Evolutionary conservation across 2,888 invertebrate genomes (phyloP).

Genomic region (Schizaphis graminum): DNA sequence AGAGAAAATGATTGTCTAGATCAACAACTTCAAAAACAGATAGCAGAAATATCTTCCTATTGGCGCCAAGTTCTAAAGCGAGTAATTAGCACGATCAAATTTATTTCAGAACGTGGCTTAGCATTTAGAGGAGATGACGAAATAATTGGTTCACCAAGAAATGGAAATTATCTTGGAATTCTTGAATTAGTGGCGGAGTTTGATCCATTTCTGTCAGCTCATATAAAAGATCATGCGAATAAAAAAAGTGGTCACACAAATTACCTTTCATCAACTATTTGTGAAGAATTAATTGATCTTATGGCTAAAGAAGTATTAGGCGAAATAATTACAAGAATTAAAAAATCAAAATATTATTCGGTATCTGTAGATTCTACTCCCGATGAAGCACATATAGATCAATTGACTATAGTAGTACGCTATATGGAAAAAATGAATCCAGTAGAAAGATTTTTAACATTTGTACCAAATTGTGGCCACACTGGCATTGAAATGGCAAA

Average conservation of each 20-base stretch:
- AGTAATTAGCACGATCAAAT: constrained; percentile 7
- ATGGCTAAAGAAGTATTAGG: constrained; percentile 23
- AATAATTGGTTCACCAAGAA: constrained; percentile 32
- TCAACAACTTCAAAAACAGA: constrained; percentile 24
- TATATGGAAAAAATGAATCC: constrained; percentile 19
- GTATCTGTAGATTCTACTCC: constrained; percentile 50
- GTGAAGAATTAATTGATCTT: constrained; percentile 43
- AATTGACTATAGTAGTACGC: constrained; percentile 50
- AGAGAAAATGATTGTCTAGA: constrained; percentile 27
- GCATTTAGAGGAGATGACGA: constrained; percentile 22
- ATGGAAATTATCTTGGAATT: constrained; percentile 66
- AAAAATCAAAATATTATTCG: constrained; percentile 51
- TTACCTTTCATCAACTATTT: constrained; percentile 55
- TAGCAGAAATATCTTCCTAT: constrained; percentile 22
- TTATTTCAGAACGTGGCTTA: constrained; percentile 26
- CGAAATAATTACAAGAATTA: constrained; percentile 44
- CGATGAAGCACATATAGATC: constrained; percentile 44
- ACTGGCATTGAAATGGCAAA: constrained; percentile 66
- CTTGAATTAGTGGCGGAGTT: constrained; percentile 66
- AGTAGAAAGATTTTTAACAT: constrained; percentile 57
- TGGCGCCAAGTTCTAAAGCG: constrained; percentile 28
- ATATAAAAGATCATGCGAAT: constrained; percentile 59
- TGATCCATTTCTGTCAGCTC: constrained; percentile 66
- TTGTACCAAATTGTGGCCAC: constrained; percentile 39
- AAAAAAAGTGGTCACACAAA: constrained; percentile 32